Percentiles rank a stretch among this genome's conserved stretches.
Conservation (phyloP, 2,113 vertebrate genomes). For the Rostratula benghalensis region DNA sequence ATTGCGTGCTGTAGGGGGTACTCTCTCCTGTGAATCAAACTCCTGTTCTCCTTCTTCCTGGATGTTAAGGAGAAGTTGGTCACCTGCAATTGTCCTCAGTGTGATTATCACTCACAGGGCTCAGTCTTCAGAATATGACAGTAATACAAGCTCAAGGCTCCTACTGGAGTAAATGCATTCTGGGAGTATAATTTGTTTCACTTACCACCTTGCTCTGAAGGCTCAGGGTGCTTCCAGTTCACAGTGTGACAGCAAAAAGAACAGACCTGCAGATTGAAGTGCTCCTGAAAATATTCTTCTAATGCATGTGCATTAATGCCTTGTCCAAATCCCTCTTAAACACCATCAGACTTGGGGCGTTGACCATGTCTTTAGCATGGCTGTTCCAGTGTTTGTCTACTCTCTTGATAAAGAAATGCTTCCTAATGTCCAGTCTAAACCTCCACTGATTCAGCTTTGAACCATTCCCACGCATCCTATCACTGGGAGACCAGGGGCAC, state of each 20-base stretch:
- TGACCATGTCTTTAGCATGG: not conserved
- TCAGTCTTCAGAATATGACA: not conserved
- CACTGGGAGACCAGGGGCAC: not conserved
- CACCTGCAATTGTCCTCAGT: not conserved
- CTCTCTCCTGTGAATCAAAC: not conserved
- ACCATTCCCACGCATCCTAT: accelerated
- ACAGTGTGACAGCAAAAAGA: not conserved
- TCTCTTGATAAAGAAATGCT: not conserved
- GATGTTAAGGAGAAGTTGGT: not conserved
- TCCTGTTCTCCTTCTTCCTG: not conserved
- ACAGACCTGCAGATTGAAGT: not conserved
- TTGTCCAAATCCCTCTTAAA: not conserved
- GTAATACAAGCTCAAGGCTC: not conserved
- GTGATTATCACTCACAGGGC: accelerated
- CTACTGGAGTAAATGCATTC: not conserved
- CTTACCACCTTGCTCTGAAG: not conserved
- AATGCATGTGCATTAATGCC: not conserved
- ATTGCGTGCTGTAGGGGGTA: not conserved
- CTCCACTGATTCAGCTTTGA: not conserved
- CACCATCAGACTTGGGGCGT: not conserved
- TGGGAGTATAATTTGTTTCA: not conserved
- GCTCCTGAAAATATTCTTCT: not conserved
- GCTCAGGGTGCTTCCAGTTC: not conserved
- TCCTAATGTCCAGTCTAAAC: not conserved
- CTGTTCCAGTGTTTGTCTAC: not conserved